phyloP scores from a whole-genome alignment of 1,140 invertebrate species.

The Temnothorax longispinosus region DNA sequence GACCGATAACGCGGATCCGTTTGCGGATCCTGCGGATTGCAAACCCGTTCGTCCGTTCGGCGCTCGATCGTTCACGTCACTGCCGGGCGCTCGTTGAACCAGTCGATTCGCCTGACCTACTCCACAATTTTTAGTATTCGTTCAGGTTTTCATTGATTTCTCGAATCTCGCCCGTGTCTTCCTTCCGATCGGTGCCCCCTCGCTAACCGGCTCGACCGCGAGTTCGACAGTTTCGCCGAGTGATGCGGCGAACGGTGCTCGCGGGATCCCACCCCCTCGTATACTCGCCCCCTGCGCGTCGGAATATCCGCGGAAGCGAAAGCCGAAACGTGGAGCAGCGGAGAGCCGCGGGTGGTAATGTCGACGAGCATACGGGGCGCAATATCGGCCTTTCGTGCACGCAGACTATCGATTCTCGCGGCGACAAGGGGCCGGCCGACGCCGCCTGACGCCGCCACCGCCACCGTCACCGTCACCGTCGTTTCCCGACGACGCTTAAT shows the following conservation, averaged over 20 bases:
- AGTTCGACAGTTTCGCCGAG: background rate
- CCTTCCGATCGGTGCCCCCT: background rate
- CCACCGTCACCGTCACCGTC: conserved; percentile 56
- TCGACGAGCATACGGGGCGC: conserved; percentile 58
- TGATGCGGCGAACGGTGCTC: background rate
- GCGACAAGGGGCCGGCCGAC: conserved; percentile 73
- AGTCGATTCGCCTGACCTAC: conserved; percentile 39
- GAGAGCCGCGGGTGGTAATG: conserved; percentile 45
- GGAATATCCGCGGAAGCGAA: background rate
- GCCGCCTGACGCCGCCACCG: conserved; percentile 67
- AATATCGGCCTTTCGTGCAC: conserved; percentile 78
- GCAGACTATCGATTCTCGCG: conserved; percentile 83
- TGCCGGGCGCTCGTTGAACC: background rate
- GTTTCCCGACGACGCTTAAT: conserved; percentile 50
- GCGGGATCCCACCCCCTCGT: background rate
- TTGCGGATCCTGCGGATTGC: background rate
- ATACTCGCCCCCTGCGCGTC: background rate
- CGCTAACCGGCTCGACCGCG: background rate
- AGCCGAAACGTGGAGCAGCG: background rate
- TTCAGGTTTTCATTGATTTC: conserved; percentile 64
- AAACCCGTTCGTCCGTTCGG: background rate
- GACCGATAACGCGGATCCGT: background rate
- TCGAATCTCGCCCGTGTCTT: conserved; percentile 20
- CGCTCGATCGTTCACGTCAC: background rate
- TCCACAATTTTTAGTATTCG: background rate